Base-by-base conservation (phyloP, 2,888 invertebrate species). In the Reticulitermes lucifugus region DNA sequence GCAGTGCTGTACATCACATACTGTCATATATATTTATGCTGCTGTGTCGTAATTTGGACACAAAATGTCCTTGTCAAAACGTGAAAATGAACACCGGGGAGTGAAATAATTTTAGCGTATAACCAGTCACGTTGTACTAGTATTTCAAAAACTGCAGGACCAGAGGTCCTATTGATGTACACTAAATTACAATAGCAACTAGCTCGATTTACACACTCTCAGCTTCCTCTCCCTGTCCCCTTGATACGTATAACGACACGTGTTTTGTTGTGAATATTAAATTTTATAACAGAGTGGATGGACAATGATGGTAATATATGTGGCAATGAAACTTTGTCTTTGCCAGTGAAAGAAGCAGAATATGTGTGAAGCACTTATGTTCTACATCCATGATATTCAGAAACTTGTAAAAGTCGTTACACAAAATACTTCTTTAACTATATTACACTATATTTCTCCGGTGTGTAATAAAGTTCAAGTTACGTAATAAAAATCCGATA, bases 71-170 rank as follows among this genome's bases (percentile, higher is more conserved):
- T 29, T 35, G 71, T 71, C 25, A 71, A 71, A 71, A 25, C 7
- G 71, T 71, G 71, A 35, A 71, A 71, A 71, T 71, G 35, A 12
- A 12, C 46, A 46, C 12, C 46, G 6, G 46, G 46, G 46, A 71
- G 29, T 35, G 25, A 71, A 9, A 18, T 71, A 71, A 71, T 71
- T 71, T 71, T 29, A 71, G n/a, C 71, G 25, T 71, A 71, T 29
- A 71, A 29, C 25, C 71, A 71, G 25, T 71, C 71, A 29, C 25
- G 71, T 29, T 71, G 71, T 71, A 29, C 71, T 71, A 25, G 71
- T 12, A 71, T 71, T 71, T 71, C 71, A 71, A 25, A 71, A 25
- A 7, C 14, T 71, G 71, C 5, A 14, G 25, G 7, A 6, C 60
- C 71, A 14, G 71, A 35, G 71, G 71, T 71, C 71, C 25, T 18